phyloP scores from a whole-genome alignment of 37 sponge, comb jelly and placozoan genomes.

The Eunapius fragilis region DNA sequence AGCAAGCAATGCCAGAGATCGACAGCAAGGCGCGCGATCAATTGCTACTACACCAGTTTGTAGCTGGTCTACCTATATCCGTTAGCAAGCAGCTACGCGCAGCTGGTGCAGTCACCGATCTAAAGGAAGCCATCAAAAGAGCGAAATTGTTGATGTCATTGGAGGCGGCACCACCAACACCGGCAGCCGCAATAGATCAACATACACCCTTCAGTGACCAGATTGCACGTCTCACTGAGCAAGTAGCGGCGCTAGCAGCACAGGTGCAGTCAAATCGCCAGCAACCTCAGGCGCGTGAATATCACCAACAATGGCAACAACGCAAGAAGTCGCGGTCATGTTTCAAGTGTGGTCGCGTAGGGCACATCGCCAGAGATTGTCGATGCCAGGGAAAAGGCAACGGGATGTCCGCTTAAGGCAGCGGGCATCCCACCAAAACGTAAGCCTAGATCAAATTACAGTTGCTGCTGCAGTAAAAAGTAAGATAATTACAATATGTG shows the following conservation, averaged over 20 bases:
- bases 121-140: background rate
- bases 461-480: conserved; percentile 22
- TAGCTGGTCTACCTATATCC: conserved; percentile 20
- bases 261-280: background rate
- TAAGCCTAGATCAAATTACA: background rate
- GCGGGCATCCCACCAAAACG: conserved; percentile 1
- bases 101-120: background rate
- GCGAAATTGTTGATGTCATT: background rate
- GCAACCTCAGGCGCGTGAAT: background rate
- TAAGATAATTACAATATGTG: background rate
- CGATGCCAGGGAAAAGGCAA: conserved; percentile 52
- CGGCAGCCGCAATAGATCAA: background rate
- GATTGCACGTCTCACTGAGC: conserved; percentile 28
- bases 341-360: conserved; percentile 12
- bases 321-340: background rate
- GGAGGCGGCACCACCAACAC: background rate
- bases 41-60: conserved; percentile 44
- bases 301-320: background rate
- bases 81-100: conserved; percentile 15
- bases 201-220: conserved; percentile 4
- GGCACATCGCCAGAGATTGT: conserved; percentile 24
- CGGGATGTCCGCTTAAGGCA: conserved; percentile 32
- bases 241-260: conserved; percentile 39
- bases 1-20: conserved; percentile 53
- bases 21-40: conserved; percentile 16